These are phyloP conservation scores for Saccopteryx bilineata DNA, from an alignment of 2,113 vertebrate species.

Conservation along the genomic window DNA sequence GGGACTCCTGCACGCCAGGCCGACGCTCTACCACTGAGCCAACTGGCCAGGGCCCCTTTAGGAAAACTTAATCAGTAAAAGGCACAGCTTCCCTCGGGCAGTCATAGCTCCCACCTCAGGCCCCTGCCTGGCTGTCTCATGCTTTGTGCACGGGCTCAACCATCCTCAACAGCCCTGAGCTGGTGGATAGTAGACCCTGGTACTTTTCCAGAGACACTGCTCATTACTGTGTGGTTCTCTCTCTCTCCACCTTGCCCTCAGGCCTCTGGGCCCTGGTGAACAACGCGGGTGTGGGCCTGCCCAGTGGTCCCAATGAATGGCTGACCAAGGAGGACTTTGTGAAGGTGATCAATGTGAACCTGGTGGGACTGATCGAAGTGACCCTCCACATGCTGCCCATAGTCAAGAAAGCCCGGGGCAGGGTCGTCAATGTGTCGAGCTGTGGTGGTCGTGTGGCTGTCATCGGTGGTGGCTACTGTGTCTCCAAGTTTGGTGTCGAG, in stretches of 20 bases:
- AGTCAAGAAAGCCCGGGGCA: slow-evolving; percentile 87
- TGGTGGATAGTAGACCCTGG: not conserved
- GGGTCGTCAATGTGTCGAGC: slow-evolving; percentile 91
- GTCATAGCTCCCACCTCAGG: not conserved
- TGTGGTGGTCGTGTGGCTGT: slow-evolving; percentile 86
- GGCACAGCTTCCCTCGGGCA: not conserved
- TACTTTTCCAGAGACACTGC: not conserved
- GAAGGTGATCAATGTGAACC: slow-evolving; percentile 89
- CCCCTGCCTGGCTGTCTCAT: not conserved
- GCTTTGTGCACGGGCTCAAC: not conserved
- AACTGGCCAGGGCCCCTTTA: not conserved
- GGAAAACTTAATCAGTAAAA: slow-evolving; percentile 21
- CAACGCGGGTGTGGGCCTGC: slow-evolving; percentile 88
- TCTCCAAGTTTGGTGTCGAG: slow-evolving; percentile 91
- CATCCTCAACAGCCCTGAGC: not conserved
- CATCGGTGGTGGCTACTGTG: slow-evolving; percentile 88
- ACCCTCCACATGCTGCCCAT: slow-evolving; percentile 91
- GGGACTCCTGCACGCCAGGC: too few species aligned
- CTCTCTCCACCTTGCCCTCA: slow-evolving; percentile 54
- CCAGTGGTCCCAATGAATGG: slow-evolving; percentile 88
- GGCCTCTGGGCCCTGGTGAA: slow-evolving; percentile 94
- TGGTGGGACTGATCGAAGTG: slow-evolving; percentile 88
- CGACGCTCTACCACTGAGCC: too few species aligned
- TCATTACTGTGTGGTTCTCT: slow-evolving; percentile 33
- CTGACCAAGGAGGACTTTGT: slow-evolving; percentile 88